phyloP scores from a whole-genome alignment of 2,797 vertebrate species.

The Phyllotis vaccarum region DNA sequence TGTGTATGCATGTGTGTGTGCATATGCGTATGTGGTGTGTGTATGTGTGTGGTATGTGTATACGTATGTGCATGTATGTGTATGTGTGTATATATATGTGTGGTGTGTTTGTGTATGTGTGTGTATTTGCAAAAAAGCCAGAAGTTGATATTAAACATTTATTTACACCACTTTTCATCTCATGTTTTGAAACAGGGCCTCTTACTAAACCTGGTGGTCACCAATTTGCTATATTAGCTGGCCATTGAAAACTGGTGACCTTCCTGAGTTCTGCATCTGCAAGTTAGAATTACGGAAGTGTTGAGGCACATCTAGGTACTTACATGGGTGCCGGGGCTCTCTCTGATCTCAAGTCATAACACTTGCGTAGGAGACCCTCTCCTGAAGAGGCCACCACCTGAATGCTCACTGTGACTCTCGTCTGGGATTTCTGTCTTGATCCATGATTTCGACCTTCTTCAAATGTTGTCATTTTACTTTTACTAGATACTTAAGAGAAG shows the following conservation, averaged over 20 bases:
- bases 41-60: not conserved
- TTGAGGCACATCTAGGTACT: not conserved
- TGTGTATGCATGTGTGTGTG: not conserved
- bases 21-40: not conserved
- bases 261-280: not conserved
- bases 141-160: not conserved
- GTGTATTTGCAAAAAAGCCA: not conserved
- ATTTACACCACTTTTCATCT: not conserved
- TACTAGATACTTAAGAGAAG: not conserved
- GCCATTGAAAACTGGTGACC: not conserved
- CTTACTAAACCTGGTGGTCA: not conserved
- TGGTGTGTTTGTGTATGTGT: not conserved
- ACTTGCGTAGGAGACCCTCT: not conserved
- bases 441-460: not conserved
- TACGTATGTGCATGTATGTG: not conserved
- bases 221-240: not conserved
- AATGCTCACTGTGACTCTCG: not conserved
- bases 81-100: rapidly evolving
- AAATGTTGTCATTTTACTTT: no score
- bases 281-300: no score
- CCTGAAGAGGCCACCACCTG: not conserved
- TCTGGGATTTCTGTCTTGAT: not conserved
- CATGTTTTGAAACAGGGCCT: not conserved
- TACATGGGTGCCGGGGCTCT: not conserved
- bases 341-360: not conserved